Evolutionary conservation across 2,797 vertebrate species (phyloP), one percentile per base, ranked within the genome.

Genomic region (Sebastes goodei): DNA sequence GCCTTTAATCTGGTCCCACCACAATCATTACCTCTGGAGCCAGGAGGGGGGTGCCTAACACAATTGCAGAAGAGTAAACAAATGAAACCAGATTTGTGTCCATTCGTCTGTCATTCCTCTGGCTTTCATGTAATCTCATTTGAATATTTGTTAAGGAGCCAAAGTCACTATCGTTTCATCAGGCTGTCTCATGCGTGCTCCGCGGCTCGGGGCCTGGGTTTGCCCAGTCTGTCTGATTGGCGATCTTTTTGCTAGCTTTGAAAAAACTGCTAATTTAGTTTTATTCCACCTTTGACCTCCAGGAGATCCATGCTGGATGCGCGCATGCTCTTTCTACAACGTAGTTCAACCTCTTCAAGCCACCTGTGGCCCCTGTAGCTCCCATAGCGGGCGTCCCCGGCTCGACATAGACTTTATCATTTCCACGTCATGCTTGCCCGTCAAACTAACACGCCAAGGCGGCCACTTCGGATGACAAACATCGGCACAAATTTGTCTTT

Each of bases 11-110:
- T 84, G 91, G 87, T 92, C 90, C 90, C 89, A 85, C 83, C 86
- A 87, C 92, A 90, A 91, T 93, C 91, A 88, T 91, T 92, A 94
- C 92, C 90, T 93, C 87, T 74, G 81, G 90, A 91, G 88, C 91
- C 88, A 83, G 55, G 6, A 69, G 88, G 77, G 76, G 78, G 86
- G 76, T 57, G 84, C 69, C 76, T 90, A 92, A 92, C 93, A 91
- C 92, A 91, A 93, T 88, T 90, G 85, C 82, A 89, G 86, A 77
- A 53, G 82, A 89, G 89, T 88, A 93, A 95, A 95, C 93, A 95
- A 91, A 93, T 88, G 83, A 92, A 93, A 93, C 89, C 84, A 62
- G 78, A 92, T 94, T 94, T 93, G 89, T 81, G 88, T 82, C 84
- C 88, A 82, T 89, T 90, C 76, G 84, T 86, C 89, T 88, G 92